Evolutionary conservation across 2,797 vertebrate genomes (phyloP).

Genomic region (Merluccius polli): DNA sequence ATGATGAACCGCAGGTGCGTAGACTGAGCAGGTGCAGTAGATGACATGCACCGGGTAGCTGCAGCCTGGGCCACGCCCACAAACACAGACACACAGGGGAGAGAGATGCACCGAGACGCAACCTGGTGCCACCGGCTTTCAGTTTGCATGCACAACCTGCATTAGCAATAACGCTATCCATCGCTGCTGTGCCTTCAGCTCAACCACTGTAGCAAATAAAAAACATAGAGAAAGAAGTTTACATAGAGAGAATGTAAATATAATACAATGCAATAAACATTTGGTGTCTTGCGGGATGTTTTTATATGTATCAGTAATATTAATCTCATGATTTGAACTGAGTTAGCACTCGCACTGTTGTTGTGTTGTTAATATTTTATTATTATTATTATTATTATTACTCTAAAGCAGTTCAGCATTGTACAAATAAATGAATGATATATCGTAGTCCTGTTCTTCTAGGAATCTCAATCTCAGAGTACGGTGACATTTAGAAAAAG

Average conservation of each 20-base stretch:
- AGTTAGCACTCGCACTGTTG: background rate
- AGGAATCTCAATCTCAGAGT: background rate
- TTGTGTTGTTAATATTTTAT: background rate
- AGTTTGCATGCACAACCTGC: background rate
- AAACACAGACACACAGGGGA: too few species aligned
- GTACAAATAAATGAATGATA: background rate
- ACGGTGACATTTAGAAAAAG: slow-evolving; percentile 43
- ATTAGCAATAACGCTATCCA: background rate
- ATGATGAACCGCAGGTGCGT: too few species aligned
- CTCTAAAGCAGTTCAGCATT: background rate
- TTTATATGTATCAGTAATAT: background rate
- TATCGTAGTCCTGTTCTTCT: background rate
- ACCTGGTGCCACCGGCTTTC: too few species aligned
- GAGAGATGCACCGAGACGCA: too few species aligned
- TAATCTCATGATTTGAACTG: background rate
- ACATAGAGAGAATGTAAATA: background rate
- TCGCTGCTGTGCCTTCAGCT: background rate
- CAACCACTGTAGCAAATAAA: background rate
- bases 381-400: background rate
- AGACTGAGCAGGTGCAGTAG: too few species aligned
- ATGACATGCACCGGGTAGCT: too few species aligned
- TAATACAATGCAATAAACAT: background rate
- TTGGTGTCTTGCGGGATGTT: background rate
- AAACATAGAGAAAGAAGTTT: background rate
- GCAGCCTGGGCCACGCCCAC: too few species aligned